Evolutionary conservation across 1,140 invertebrate species (phyloP), one percentile per base, ranked within the genome.

Genomic region (Drosophila navojoa): DNA sequence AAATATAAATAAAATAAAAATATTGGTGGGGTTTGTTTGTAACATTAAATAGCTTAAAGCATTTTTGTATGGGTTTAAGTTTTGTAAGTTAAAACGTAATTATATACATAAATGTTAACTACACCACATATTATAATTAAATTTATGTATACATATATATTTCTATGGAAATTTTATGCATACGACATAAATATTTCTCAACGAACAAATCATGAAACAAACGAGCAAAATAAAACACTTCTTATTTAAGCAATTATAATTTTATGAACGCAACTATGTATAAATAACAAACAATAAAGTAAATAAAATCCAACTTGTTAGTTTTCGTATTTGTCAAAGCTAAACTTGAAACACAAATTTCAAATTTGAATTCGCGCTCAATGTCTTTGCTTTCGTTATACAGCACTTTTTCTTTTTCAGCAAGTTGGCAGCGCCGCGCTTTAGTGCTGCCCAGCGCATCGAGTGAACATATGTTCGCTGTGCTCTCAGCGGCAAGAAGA

Each of bases 31-130:
- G 87, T 84, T 84, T 84, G 76, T 89, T 80, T 80, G 52, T 77
- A 79, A 72, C 47, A 67, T 80, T 84, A 84, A 87, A 79, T 87
- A 87, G 82, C 67, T 74, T 87, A 89, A 89, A 84, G 69, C 82
- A 87, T 79, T 80, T 77, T 89, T 87, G 84, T 89, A 87, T 89
- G 84, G 84, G 82, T 84, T 87, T 87, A 89, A 89, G 84, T 87
- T 89, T 86, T 87, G 47, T 89, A 89, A 87, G 82, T 67, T 89
- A 87, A 87, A 87, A 87, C 82, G 59, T 81, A 86, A 86, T 86
- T 82, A 71, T 79, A 86, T 86, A 71, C 82, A 81, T 76, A 72
- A 81, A 86, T 85, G 77, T 85, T 68, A 54, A 76, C 76, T 84
- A 82, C 60, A 62, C 63, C 60, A 68, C 47, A 71, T 59, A 60